Evolutionary conservation across 2,888 invertebrate species (phyloP), one percentile per base, ranked within the genome.

Genomic region (Meta bourneti): DNA sequence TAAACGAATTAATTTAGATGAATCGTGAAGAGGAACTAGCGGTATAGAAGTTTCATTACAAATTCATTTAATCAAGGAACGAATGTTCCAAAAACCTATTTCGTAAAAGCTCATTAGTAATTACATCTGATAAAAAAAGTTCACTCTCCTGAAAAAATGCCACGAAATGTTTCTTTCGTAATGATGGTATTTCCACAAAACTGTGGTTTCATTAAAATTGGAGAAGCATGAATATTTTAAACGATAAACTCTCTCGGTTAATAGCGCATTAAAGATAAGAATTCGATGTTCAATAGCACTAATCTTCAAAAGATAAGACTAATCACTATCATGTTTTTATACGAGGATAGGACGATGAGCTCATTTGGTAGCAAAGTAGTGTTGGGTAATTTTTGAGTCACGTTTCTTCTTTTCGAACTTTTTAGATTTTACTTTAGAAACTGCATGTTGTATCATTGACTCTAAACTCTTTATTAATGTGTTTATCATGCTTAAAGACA

Each of bases 11-110:
- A 19, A 52, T 61, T 54, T 61, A 16, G 6, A 79, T 61, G 61
- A 61, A 13, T 49, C 48, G n/a, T 0, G 20, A 61, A 61, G 20
- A 61, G 54, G 52, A 34, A 13, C 13, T 7, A 13, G 61, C 61
- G 19, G 20, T 61, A 61, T 48, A 49, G 6, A 11, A 16, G 49
- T 51, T 86, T 86, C 86, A 86, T 80, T 72, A 80, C 70, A 34
- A 87, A 87, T 72, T 87, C 79, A 87, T 87, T 87, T 87, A 87
- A 87, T 87, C 80, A 87, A 48, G 54, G 1, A 75, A 19, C 20
- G 34, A 84, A 84, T 54, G 75, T 34, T 71, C 52, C 61, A 16
- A n/a, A 75, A 84, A 75, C 54, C 74, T 54, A 48, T 84, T 75
- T 75, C 51, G 34, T 6, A 54, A 74, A 54, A 61, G 61, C 54